phyloP scores from a whole-genome alignment of 2,113 vertebrate species.

The Dolichotis patagonum region DNA sequence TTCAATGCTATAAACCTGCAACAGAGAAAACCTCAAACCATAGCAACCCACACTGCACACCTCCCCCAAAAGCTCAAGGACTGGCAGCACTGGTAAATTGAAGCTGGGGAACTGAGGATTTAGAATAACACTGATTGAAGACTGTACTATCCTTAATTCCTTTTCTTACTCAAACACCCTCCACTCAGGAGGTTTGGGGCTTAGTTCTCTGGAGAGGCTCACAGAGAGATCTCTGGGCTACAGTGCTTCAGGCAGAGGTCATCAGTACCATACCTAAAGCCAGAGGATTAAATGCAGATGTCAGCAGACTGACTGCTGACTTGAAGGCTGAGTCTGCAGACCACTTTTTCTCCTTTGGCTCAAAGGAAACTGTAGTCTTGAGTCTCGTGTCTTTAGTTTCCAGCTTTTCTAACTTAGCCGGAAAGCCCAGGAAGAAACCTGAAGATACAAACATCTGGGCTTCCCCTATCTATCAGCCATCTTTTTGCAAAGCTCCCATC shows the following conservation, averaged over 20 bases:
- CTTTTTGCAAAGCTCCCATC: not conserved
- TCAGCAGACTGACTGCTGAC: not conserved
- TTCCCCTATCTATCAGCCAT: slow-evolving; percentile 26
- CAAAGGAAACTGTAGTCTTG: not conserved
- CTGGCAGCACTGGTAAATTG: not conserved
- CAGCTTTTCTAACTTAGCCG: slow-evolving; percentile 6
- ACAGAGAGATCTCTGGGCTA: not conserved
- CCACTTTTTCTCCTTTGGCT: not conserved
- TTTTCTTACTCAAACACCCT: not conserved
- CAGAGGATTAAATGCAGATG: not conserved
- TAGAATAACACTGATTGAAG: not conserved
- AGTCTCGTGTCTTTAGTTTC: not conserved
- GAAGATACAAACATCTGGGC: not conserved
- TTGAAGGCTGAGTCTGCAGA: not conserved
- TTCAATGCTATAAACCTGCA: not conserved
- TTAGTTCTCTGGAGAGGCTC: not conserved
- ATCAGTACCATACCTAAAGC: not conserved
- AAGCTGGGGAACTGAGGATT: not conserved
- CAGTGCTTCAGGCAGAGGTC: not conserved
- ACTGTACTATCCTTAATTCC: not conserved
- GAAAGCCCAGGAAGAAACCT: slow-evolving; percentile 35
- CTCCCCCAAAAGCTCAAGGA: not conserved
- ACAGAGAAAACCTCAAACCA: not conserved
- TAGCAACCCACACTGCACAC: not conserved
- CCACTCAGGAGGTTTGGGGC: not conserved